Base-by-base conservation (phyloP, 2,797 vertebrate species). In the Argya squamiceps region DNA sequence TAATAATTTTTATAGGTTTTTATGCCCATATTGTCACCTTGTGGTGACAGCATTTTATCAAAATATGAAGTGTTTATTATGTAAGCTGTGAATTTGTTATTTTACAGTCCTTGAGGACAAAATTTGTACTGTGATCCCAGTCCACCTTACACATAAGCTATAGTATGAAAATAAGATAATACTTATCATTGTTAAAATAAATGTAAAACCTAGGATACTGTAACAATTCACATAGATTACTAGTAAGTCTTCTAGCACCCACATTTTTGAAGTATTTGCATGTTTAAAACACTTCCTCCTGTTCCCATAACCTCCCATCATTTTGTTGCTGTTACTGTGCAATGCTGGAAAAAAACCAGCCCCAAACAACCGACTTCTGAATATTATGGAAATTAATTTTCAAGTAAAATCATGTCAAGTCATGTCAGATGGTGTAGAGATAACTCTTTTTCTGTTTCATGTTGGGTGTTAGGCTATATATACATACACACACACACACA, bases 271-370 rank as follows among this genome's bases (percentile, higher is more conserved):
- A 77, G 26, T 49, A 81, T 94, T 94, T 88, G 29, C 79, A 62
- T 88, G 22, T 91, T 81, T 78, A 92, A 94, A 91, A 27, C 26
- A 69, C 55, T 93, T 96, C 76, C 63, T 88, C 9, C 65, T 93
- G 6, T 88, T 96, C 79, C 24, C 58, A 85, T 30, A 84, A 52
- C 43, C 36, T 92, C 68, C 50, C 21, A 43, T 73, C 1, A 0
- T 89, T 89, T 84, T 84, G 24, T 73, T 92, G 46, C 26, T 71
- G 30, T 65, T 88, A 62, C 82, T 76, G 55, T 85, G 47, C 56
- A 55, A n/a, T 55, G 52, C 32, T 59, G 59, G 75, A 43, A 77
- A 77, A 83, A 83, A 12, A 0, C 11, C 60, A 95, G 29, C 20
- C 22, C 39, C 46, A 91, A 81, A 76, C 55, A 95, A 81, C 32